Evolutionary conservation across 2,888 invertebrate genomes (phyloP), one percentile per base, ranked within the genome.

Genomic region (Tuta absoluta): DNA sequence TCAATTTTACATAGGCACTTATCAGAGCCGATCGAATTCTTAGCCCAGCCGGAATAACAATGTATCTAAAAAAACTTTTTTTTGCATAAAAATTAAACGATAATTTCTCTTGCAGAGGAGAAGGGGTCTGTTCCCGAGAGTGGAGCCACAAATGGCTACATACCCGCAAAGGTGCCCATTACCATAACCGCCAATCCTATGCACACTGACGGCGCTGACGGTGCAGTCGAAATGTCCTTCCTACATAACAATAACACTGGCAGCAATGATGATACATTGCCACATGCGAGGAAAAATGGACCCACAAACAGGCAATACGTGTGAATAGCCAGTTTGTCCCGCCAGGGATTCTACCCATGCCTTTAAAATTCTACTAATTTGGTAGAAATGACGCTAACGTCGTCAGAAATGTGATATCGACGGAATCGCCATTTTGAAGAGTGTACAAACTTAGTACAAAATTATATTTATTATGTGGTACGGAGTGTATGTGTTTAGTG

Each of bases 181-280:
- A 95, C 95, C 65, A 95, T 95, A 75, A 95, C 95, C 5, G 93
- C 95, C 63, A 96, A 96, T 84, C 95, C 95, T 33, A 92, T 96
- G 81, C 95, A 95, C 75, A 93, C 94, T 74, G 95, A 95, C 93
- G 81, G 86, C 60, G 86, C 86, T 1, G 91, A 91, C 64, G 82
- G 85, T 38, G 87, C 88, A 0, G 94, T 94, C 77, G 95, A 95
- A 88, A 94, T 95, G 92, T 94, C 95, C 60, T 94, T 94, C 84
- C 85, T 95, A 73, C 94, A 94, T 77, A 95, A 95, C 85, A 95
- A 95, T 86, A 95, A 94, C 75, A 86, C 85, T 68, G 79, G 78
- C 37, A 85, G 80, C 67, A 86, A 85, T 60, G 91, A 90, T 48
- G 89, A 87, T 63, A 84, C 86, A 10, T 66, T 89, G 61, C 81